Evolutionary conservation across 2,888 invertebrate genomes (phyloP), one percentile per base, ranked within the genome.

Genomic region (Acronicta psi): DNA sequence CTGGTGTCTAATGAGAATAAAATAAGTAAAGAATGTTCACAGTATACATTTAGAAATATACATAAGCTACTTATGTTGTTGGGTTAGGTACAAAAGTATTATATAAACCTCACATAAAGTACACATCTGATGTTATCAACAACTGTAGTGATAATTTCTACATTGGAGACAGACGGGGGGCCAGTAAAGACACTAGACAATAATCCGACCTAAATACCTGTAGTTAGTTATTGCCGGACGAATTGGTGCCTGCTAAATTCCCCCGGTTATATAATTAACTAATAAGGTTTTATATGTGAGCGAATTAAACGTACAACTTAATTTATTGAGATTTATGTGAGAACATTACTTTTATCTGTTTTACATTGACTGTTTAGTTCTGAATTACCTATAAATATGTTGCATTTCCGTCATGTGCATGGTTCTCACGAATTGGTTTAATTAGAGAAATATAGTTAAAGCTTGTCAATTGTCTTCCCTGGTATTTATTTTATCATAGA

Each of bases 241-340:
- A 62, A 69, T 73, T 69, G 59, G 45, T 65, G 42, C 41, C 38
- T 49, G 38, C 57, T 59, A 59, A 55, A 65, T 42, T 43, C 44
- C 36, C 18, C 25, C 23, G 41, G 52, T 58, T 58, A 60, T 46
- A 36, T 38, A 57, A 50, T 41, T n/a, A n/a, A 17, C 9, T 3
- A 6, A 25, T 41, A 14, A 17, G 20, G 9, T 50, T 10, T n/a
- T 8, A 23, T 18, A 13, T 29, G 13, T 34, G 11, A 23, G 23
- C 9, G 1, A 34, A 46, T n/a, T n/a, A n/a, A n/a, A n/a, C n/a
- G n/a, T n/a, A n/a, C 2, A 20, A 20, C 2, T 4, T 20, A 20
- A 4, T 20, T 20, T 20, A 20, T 20, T 20, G 20, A 7, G n/a
- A n/a, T n/a, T 20, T 4, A 2, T 20, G 20, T 20, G 2, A 20